Evolutionary conservation across 2,113 vertebrate species (phyloP), one percentile per base, ranked within the genome.

Genomic region (Siniperca knerii): DNA sequence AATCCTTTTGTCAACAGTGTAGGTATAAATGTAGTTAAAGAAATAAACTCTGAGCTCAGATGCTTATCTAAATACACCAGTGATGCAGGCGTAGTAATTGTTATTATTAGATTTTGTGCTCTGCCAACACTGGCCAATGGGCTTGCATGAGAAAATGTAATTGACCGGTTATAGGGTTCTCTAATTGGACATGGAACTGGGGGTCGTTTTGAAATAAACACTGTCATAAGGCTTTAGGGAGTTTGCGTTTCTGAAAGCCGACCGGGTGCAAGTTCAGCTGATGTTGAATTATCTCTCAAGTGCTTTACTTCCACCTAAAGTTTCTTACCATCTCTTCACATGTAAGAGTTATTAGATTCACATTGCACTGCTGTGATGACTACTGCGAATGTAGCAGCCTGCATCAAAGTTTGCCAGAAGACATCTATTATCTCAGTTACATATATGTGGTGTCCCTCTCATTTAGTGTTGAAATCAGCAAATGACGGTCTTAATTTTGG

Each of bases 81-180:
- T 16, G 65, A 87, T 84, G 66, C 91, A 69, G 65, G 83, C 69
- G 10, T 65, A 81, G 76, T 90, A 79, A 86, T 87, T 72, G 73
- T 74, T 86, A 64, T 88, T 82, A 89, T 92, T 92, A 83, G 87
- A 90, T 89, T 79, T 78, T 75, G 73, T 77, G 29, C 79, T 69
- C 66, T 81, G 77, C 82, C 66, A 62, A 76, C 87, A 83, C 64
- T 81, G 80, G 84, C 50, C 79, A 29, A 67, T 75, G 74, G 75
- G 87, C 82, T 84, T 66, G 72, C 68, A 81, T 83, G 73, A 87
- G 87, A 71, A 85, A 46, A 81, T 90, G 50, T 68, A 87, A 92
- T 90, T 65, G 82, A 90, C 66, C 21, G 61, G 81, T 86, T 89
- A 77, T 42, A 29, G 6, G 82, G 40, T 50, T 84, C 23, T 73